Evolutionary conservation across 2,888 invertebrate species (phyloP).

Genomic region (Marasmarcha lunaedactyla): DNA sequence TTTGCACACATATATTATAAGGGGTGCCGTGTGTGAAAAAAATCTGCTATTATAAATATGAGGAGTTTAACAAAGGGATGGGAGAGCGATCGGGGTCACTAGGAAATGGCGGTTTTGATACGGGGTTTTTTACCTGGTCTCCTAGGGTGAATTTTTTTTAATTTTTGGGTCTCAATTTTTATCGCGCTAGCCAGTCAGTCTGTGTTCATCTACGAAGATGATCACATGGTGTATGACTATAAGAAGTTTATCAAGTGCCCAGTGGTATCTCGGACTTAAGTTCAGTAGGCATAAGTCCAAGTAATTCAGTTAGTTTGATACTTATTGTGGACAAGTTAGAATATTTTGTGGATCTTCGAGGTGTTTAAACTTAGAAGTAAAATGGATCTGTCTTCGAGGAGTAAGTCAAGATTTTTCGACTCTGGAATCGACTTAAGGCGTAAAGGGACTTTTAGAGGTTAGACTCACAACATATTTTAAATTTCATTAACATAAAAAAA

Average conservation of each 20-base stretch:
- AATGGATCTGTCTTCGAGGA: slow-evolving; percentile 63
- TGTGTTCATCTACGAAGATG: slow-evolving; percentile 69
- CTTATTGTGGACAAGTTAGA: neutral
- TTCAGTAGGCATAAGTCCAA: slow-evolving; percentile 9
- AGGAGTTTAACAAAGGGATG: slow-evolving; percentile 63
- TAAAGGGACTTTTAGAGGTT: slow-evolving; percentile 46
- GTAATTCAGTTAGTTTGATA: neutral
- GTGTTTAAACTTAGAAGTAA: slow-evolving; percentile 11
- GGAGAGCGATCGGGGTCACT: slow-evolving; percentile 69
- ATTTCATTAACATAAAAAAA: neutral
- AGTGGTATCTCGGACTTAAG: slow-evolving; percentile 34
- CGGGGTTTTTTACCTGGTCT: slow-evolving; percentile 65
- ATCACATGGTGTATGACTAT: slow-evolving; percentile 59
- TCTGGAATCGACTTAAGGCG: slow-evolving; percentile 65
- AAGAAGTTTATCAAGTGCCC: slow-evolving; percentile 37
- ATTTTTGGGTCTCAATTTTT: slow-evolving; percentile 46
- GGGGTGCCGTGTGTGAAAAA: slow-evolving; percentile 68
- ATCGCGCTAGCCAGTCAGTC: slow-evolving; percentile 63
- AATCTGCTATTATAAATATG: slow-evolving; percentile 63
- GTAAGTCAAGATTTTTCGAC: slow-evolving; percentile 71
- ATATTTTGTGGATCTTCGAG: neutral
- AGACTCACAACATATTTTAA: slow-evolving; percentile 12
- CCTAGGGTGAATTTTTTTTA: slow-evolving; percentile 42
- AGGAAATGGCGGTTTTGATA: slow-evolving; percentile 70
- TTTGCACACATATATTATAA: slow-evolving; percentile 59